phyloP scores from a whole-genome alignment of 2,113 vertebrate species.

The Ageneiosus marmoratus region DNA sequence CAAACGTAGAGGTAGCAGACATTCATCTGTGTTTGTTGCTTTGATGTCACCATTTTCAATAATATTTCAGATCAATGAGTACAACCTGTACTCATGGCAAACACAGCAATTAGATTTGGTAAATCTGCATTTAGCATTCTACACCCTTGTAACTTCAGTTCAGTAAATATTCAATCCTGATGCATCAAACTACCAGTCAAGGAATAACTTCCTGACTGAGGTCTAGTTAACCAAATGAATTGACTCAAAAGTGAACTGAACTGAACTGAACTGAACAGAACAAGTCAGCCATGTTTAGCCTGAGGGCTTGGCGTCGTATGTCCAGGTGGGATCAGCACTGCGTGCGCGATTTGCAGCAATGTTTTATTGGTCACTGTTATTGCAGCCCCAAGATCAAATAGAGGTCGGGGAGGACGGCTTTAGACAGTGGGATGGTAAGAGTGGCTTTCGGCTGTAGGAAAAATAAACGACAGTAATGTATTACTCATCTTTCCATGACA shows the following conservation, averaged over 20 bases:
- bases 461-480: slow-evolving; percentile 56
- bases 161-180: not conserved
- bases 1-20: slow-evolving; percentile 27
- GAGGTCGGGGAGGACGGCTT: slow-evolving; percentile 70
- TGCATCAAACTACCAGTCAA: not conserved
- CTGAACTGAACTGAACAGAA: not conserved
- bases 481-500: slow-evolving; percentile 52
- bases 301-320: slow-evolving; percentile 68
- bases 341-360: slow-evolving; percentile 75
- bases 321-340: slow-evolving; percentile 79
- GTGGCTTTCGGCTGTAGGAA: slow-evolving; percentile 72
- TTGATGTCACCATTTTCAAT: slow-evolving; percentile 14
- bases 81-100: slow-evolving; percentile 10
- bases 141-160: not conserved
- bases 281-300: slow-evolving; percentile 28
- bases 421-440: slow-evolving; percentile 77
- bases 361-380: slow-evolving; percentile 73
- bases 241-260: not conserved
- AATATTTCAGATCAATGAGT: not conserved
- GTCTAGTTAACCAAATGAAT: not conserved
- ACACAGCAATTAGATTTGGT: not conserved
- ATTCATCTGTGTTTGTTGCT: slow-evolving; percentile 37
- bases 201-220: not conserved
- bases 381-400: slow-evolving; percentile 73
- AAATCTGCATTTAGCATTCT: not conserved